phyloP scores from a whole-genome alignment of 2,797 vertebrate genomes.

The Sarcophilus harrisii region DNA sequence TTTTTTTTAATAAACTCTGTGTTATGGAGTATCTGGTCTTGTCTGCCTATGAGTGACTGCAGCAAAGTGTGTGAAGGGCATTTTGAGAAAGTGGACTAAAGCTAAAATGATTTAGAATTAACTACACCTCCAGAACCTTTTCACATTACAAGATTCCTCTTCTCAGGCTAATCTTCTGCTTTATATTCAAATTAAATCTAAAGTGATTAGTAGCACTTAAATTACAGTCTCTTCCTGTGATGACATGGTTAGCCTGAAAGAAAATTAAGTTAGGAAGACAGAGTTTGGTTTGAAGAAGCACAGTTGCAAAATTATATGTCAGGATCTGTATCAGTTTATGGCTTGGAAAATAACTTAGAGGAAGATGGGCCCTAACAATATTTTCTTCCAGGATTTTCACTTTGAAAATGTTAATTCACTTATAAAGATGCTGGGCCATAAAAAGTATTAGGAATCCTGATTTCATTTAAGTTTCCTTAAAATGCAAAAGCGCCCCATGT shows the following conservation, averaged over 20 bases:
- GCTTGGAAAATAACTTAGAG: conserved; percentile 48
- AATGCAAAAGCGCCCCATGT: conserved; percentile 44
- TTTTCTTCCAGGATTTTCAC: conserved; percentile 59
- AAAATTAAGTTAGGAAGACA: conserved; percentile 68
- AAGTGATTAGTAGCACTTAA: conserved; percentile 68
- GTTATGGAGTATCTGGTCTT: background rate
- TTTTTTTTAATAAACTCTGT: background rate
- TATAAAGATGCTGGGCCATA: conserved; percentile 59
- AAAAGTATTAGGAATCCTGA: conserved; percentile 44
- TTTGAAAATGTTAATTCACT: conserved; percentile 60
- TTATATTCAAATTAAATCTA: conserved; percentile 69
- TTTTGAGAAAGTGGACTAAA: conserved; percentile 1
- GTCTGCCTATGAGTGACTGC: background rate
- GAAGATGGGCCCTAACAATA: conserved; percentile 10
- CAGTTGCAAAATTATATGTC: conserved; percentile 61
- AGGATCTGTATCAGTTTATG: conserved; percentile 53
- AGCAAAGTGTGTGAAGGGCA: background rate
- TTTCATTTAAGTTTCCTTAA: conserved; percentile 57
- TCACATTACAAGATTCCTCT: background rate
- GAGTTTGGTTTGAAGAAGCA: conserved; percentile 63
- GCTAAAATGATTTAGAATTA: conserved; percentile 2
- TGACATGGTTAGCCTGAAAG: conserved; percentile 57
- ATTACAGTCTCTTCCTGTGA: conserved; percentile 70
- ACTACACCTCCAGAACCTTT: background rate
- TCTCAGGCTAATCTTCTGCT: conserved; percentile 48